Evolutionary conservation across 1,140 invertebrate genomes (phyloP), one percentile per base, ranked within the genome.

Genomic region (Augochlora pura): DNA sequence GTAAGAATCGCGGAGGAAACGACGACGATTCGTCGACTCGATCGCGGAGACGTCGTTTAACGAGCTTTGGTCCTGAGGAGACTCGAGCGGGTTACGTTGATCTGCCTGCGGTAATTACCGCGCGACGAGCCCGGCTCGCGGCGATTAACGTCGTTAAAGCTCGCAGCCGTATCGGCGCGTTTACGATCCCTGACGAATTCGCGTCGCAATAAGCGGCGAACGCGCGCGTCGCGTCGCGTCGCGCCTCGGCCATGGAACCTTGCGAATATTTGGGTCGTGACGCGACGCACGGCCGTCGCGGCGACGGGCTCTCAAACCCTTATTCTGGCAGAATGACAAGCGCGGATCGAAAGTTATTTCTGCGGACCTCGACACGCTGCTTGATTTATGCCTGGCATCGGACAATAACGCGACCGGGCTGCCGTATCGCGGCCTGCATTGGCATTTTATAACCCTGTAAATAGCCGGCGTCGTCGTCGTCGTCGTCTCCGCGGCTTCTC

Each of bases 161-260:
- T 77, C 68, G 60, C 73, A 85, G 77, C 76, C 86, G 82, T 85
- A 86, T 77, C 82, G 84, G 70, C 70, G 70, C 62, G 70, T 86
- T 87, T 87, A 86, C 85, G 82, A 87, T 63, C 82, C 85, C 70
- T 85, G 86, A 87, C 86, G 85, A 87, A 86, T 87, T 57, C 82
- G 59, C 83, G 71, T 80, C 73, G 75, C 64, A 63, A 77, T 69
- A 71, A 25, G 42, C 10, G 66, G 27, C 9, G 59, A 38, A 14
- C 10, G 12, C n/a, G 46, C 8, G 57, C n/a, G 39, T 0, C 18
- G n/a, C 46, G n/a, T 8, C 14, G 59, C 5, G 69, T 9, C 60
- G 42, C 80, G 71, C 8, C 72, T 25, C 42, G 64, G 42, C 63
- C 75, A 62, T 52, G 60, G 65, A 25, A 57, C 54, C 39, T 18